Evolutionary conservation across 2,113 vertebrate species (phyloP), one percentile per base, ranked within the genome.

Genomic region (Anseranas semipalmata): DNA sequence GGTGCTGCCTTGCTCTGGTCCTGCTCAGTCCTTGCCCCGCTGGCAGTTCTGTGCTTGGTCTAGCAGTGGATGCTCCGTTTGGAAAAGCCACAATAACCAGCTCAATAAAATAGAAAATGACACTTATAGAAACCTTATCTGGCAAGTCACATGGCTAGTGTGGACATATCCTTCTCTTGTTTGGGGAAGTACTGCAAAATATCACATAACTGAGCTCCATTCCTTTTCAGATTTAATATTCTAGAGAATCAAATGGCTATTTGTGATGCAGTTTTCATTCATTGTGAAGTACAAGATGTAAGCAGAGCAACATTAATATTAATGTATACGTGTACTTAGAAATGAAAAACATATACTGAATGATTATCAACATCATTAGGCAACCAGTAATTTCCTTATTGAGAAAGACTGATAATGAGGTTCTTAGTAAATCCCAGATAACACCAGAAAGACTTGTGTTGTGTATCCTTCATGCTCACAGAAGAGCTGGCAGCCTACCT

Each of bases 91-190:
- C 2, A 0, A 32, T 20, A 58, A 37, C 1, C 9, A 45, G 8
- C 10, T 37, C 10, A 58, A 17, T 48, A 62, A 87, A 62, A 48
- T 6, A 41, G 28, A 56, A 71, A 85, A 59, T 32, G 37, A 46
- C 0, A 20, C 35, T 76, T 73, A 13, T 25, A 18, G 28, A 59
- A 72, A 1, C 2, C 7, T 74, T 46, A 77, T 6, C 2, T 46
- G 1, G 0, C 8, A 63, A 87, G 33, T 68, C 19, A 33, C 6
- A 3, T 15, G 15, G 22, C 28, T 80, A 2, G 0, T 0, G 0
- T 45, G 7, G 7, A 19, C 0, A 14, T 45, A 55, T 45, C 9
- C 58, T 46, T 41, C 43, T 33, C 76, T 12, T 88, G 0, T 58
- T 63, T 58, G 18, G 14, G 19, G 9, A 78, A 2, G 5, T 43